A percentile compares a stretch with the other conserved stretches of the same genome.
phyloP scores from a whole-genome alignment of 2,797 vertebrate genomes.

The Poecilia velifera region DNA sequence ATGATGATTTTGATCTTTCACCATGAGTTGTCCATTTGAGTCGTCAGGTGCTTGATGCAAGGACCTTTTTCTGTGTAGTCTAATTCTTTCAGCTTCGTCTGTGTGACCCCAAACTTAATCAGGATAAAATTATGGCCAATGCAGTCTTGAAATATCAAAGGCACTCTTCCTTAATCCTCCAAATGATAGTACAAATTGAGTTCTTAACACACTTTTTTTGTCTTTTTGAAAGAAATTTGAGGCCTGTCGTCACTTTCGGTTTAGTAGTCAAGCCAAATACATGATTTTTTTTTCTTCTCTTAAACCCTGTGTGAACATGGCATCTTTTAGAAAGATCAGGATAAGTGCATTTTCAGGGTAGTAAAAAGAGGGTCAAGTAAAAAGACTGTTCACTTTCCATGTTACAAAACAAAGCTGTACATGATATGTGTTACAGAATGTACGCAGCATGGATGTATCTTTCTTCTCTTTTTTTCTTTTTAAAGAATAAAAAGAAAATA shows the following conservation, averaged over 20 bases:
- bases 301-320: slow-evolving; percentile 88
- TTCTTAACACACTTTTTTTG: slow-evolving; percentile 75
- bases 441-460: slow-evolving; percentile 93
- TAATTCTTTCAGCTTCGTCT: slow-evolving; percentile 80
- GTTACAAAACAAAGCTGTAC: slow-evolving; percentile 97
- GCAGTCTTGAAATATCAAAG: slow-evolving; percentile 92
- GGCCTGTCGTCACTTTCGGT: slow-evolving; percentile 81
- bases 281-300: slow-evolving; percentile 35
- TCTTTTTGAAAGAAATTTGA: slow-evolving; percentile 84
- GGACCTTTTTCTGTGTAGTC: slow-evolving; percentile 84
- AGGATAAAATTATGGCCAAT: slow-evolving; percentile 90
- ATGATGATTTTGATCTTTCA: slow-evolving; percentile 86
- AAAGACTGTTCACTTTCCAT: slow-evolving; percentile 88
- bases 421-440: slow-evolving; percentile 99
- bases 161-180: slow-evolving; percentile 94
- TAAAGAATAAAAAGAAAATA: slow-evolving; percentile 89
- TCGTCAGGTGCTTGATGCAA: slow-evolving; percentile 86
- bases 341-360: slow-evolving; percentile 89
- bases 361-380: slow-evolving; percentile 87
- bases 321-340: slow-evolving; percentile 85
- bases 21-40: slow-evolving; percentile 78
- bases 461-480: slow-evolving; percentile 84
- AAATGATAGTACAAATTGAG: slow-evolving; percentile 91
- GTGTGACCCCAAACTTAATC: slow-evolving; percentile 86
- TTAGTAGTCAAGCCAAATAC: slow-evolving; percentile 81